Evolutionary conservation across 1,140 invertebrate species (phyloP), one percentile per base, ranked within the genome.

Genomic region (Lasioglossum baleicum): DNA sequence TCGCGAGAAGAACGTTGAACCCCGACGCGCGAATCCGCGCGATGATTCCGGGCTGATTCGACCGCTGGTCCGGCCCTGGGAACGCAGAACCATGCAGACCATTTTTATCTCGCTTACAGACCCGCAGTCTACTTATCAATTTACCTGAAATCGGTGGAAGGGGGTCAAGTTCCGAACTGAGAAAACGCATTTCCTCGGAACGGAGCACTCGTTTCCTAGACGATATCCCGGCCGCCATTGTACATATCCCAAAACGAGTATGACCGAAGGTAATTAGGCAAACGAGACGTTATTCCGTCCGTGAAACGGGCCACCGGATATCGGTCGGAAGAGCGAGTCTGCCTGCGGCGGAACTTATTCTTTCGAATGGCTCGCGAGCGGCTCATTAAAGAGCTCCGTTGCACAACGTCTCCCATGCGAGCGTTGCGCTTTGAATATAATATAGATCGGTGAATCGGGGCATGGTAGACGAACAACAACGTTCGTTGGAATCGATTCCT

Each of bases 341-440:
- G 35, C 63, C 63, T 40, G 31, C 13, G 44, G 31, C 15, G 44
- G 22, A 76, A 81, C 67, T 70, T 81, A 75, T 81, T 70, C 61
- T 71, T 81, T 77, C 75, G 22, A 31, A 77, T 22, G 69, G 44
- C 31, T 40, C 42, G 74, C 42, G 56, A 77, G 35, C 42, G 80
- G 71, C 66, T 68, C 42, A 58, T 77, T 81, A 77, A 60, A 17
- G 0, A 66, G 65, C 53, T 77, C 75, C n/a, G 35, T 11, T 40
- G 51, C 60, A 61, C 31, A 67, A 60, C 65, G 64, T 72, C 42
- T 78, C 42, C 69, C 51, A 15, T 60, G 56, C 51, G 6, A 20
- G 71, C 67, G 66, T 65, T 72, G 53, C 31, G 78, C 66, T 81
- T 78, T 81, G 75, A 81, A 71, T 78, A 81, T 81, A 81, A 81